These are phyloP conservation scores for Hemitrygon akajei DNA, from an alignment of 2,797 vertebrate genomes.

Conservation along the genomic window DNA sequence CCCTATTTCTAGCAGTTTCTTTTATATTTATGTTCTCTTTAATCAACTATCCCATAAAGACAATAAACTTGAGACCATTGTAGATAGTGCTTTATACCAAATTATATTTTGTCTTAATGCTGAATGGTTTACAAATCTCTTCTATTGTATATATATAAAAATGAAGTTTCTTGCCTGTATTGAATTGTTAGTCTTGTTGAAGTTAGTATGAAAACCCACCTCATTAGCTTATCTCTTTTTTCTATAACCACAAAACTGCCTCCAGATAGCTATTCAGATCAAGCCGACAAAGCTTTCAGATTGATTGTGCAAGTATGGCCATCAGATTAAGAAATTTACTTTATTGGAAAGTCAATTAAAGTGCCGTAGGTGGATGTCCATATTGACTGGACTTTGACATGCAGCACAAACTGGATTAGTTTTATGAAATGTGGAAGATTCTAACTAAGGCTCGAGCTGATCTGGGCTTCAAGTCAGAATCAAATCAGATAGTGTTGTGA, in stretches of 20 bases:
- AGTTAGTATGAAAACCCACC: background rate
- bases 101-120: background rate
- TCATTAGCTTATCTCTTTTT: background rate
- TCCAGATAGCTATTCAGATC: background rate
- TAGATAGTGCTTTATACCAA: background rate
- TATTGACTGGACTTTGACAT: background rate
- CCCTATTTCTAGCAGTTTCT: background rate
- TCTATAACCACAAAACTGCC: background rate
- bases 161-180: background rate
- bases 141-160: too few species aligned
- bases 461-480: background rate
- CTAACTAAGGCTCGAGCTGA: background rate
- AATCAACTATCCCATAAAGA: background rate
- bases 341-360: background rate
- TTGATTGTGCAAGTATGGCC: background rate
- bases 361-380: background rate
- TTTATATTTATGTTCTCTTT: background rate
- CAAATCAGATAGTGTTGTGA: background rate
- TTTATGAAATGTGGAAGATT: background rate
- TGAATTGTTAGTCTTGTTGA: background rate
- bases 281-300: background rate
- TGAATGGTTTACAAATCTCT: background rate
- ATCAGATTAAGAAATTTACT: background rate
- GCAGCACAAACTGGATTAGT: background rate
- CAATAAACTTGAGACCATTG: too few species aligned